These are phyloP conservation scores for Pygathrix nemaeus DNA, from an alignment of 2,113 vertebrate species.

Conservation along the genomic window DNA sequence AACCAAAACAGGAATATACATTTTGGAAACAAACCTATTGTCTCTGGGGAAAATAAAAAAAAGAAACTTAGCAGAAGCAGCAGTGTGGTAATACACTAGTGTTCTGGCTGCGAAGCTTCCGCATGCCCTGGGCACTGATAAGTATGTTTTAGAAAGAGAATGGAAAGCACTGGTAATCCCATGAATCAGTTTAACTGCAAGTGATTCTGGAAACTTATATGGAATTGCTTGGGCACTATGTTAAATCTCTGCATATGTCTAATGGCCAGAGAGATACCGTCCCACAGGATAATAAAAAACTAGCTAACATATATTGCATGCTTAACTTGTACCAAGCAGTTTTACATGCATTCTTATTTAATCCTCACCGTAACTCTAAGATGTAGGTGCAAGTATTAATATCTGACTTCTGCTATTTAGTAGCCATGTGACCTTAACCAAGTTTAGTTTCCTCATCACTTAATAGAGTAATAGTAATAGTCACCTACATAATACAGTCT, in stretches of 20 bases:
- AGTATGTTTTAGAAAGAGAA: not conserved
- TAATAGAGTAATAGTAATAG: not conserved
- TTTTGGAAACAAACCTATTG: not conserved
- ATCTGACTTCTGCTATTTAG: not conserved
- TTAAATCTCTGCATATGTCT: not conserved
- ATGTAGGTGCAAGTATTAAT: not conserved
- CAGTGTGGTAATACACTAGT: rapidly evolving
- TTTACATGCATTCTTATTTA: not conserved
- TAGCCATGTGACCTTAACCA: not conserved
- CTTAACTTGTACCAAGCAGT: not conserved
- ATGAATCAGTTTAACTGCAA: not conserved
- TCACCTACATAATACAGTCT: not conserved
- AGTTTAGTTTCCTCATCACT: not conserved
- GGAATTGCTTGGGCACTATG: not conserved
- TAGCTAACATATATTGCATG: not conserved
- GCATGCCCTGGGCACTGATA: not conserved
- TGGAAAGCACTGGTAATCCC: not conserved
- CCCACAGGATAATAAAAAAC: not conserved
- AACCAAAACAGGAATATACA: not conserved
- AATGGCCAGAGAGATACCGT: not conserved
- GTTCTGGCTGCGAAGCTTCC: not conserved
- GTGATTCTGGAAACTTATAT: not conserved
- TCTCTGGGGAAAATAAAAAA: not conserved
- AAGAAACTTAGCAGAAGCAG: not conserved
- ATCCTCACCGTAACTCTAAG: not conserved